Base-by-base conservation (phyloP, 2,797 vertebrate species). In the Amazona ochrocephala region DNA sequence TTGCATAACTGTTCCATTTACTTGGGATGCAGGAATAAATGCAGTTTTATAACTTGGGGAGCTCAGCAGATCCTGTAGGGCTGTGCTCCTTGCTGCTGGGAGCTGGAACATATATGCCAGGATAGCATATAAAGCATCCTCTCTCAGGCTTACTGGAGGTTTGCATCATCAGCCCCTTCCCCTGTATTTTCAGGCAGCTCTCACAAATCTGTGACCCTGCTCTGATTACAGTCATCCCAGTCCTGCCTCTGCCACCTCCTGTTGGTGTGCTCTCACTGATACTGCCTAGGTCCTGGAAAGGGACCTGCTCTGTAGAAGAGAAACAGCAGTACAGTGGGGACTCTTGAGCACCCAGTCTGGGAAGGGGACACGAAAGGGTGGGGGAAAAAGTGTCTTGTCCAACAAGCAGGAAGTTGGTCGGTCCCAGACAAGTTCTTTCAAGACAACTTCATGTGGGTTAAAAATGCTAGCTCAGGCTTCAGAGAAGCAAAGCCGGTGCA, bases 211-310 rank as follows among this genome's bases (percentile, higher is more conserved):
- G 27, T 61, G 41, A n/a, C n/a, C 29, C 53, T 45, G 32, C 23
- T 80, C 13, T 58, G 7, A 13, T 37, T 17, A 77, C 58, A 21
- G 1, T 45, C 26, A n/a, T 7, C 19, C 37, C 2, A 0, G 5
- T 21, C 58, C 34, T 89, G 56, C 13, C 22, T 14, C 11, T 32
- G 66, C 9, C 62, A 20, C 11, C 60, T 84, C 21, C 2, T 5
- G 1, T 1, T 32, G 22, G 13, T 0, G 1, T 56, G 34, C 3
- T 13, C 41, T 29, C 5, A 11, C 30, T 22, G 45, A 41, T 48
- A 42, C 64, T 89, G 53, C 34, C 50, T 27, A 39, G 20, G 11
- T 30, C 45, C 24, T 41, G 39, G 26, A 68, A 62, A 79, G 32
- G 15, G 30, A 45, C 60, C n/a, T 9, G 5, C 13, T 72, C 45